Conservation (phyloP, 2,113 vertebrate genomes). For the Carlito syrichta region DNA sequence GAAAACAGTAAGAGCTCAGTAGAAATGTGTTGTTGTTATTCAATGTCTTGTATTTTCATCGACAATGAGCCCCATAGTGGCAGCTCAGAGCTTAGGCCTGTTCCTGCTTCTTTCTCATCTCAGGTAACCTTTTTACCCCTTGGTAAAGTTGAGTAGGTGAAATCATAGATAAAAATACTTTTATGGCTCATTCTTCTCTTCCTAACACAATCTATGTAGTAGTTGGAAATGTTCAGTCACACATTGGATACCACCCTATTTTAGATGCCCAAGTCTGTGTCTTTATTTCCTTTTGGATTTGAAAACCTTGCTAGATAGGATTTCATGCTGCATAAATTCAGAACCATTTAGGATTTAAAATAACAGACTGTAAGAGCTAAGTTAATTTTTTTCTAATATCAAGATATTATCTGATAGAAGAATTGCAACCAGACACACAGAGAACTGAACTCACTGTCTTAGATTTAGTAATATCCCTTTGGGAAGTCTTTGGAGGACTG, state of each 20-base stretch:
- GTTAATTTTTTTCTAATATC: constrained; percentile 57
- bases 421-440: constrained; percentile 20
- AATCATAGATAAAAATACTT: constrained; percentile 72
- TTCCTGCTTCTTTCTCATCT: background rate
- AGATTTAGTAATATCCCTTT: constrained; percentile 47
- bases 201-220: constrained; percentile 47
- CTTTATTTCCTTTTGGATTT: constrained; percentile 73
- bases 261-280: constrained; percentile 73
- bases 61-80: background rate
- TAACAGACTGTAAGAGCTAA: constrained; percentile 65
- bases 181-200: constrained; percentile 66
- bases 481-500: constrained; percentile 50
- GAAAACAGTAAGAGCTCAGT: background rate
- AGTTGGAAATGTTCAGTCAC: constrained; percentile 79
- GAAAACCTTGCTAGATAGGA: constrained; percentile 71
- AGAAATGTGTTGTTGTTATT: background rate
- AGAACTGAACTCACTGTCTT: constrained; percentile 60
- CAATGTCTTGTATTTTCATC: background rate
- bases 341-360: constrained; percentile 74
- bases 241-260: constrained; percentile 65
- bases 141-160: constrained; percentile 71
- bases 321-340: constrained; percentile 77
- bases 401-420: constrained; percentile 56
- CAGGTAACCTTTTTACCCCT: constrained; percentile 73
- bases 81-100: background rate